Conservation (phyloP, 2,797 vertebrate species). For the Microctenopoma stevenorrisi region DNA sequence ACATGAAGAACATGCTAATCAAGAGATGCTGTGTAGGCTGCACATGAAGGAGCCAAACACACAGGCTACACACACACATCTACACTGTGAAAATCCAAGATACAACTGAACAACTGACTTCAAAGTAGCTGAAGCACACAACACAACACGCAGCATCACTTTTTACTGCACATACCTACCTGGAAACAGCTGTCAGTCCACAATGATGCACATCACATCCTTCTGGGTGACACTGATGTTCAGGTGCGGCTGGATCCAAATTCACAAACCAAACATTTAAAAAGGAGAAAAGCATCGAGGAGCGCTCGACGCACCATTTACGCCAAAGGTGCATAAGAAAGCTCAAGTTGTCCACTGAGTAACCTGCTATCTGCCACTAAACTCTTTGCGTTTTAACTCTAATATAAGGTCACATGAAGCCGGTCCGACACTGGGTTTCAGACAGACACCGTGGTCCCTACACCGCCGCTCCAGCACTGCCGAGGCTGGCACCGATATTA, state of each 20-base stretch:
- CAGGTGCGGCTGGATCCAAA: constrained; percentile 13
- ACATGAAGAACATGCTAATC: constrained; percentile 6
- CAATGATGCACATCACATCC: constrained; percentile 31
- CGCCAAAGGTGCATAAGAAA: constrained; percentile 3
- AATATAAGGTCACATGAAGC: not conserved
- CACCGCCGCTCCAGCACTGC: constrained; percentile 40
- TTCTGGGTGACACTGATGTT: constrained; percentile 29
- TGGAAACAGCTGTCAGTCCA: constrained; percentile 26
- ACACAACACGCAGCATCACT: not conserved
- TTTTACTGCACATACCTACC: constrained; percentile 35
- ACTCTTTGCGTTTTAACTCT: constrained; percentile 7
- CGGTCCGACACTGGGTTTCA: constrained; percentile 43
- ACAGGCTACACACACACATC: too few relatives aligned
- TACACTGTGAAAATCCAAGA: not conserved
- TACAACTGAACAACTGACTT: constrained; percentile 7
- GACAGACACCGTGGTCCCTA: constrained; percentile 19
- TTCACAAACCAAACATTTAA: constrained; percentile 29
- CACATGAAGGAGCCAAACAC: constrained; percentile 1
- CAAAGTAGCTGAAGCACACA: constrained; percentile 4
- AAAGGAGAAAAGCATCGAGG: not conserved
- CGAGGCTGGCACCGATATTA: constrained; percentile 3
- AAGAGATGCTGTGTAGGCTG: not conserved
- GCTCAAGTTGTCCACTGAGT: not conserved
- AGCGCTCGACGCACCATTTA: constrained; percentile 12
- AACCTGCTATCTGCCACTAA: not conserved